phyloP scores from a whole-genome alignment of 2,888 invertebrate genomes.

The Ophion slaviceki region DNA sequence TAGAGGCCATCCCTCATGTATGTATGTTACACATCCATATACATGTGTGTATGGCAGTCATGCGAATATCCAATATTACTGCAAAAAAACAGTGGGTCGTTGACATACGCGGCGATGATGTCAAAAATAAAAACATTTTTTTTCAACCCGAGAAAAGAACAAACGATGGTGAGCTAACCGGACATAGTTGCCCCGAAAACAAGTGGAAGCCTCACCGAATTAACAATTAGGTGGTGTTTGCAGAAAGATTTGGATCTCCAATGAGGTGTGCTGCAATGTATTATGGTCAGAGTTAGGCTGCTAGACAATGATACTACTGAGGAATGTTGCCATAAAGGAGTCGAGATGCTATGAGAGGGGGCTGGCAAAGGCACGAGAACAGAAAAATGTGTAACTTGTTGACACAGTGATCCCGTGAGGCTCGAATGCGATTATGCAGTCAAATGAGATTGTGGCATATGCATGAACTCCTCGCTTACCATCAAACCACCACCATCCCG shows the following conservation, averaged over 20 bases:
- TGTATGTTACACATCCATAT: not conserved
- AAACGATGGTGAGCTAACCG: not conserved
- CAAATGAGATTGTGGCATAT: slow-evolving; percentile 84
- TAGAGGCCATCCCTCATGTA: not conserved
- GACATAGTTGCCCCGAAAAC: not conserved
- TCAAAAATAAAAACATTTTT: slow-evolving; percentile 11
- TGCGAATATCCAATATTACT: slow-evolving; percentile 23
- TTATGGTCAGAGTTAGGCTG: slow-evolving; percentile 27
- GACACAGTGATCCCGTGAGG: slow-evolving; percentile 80
- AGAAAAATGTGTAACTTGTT: slow-evolving; percentile 82
- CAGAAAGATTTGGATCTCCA: slow-evolving; percentile 35
- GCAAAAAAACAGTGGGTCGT: slow-evolving; percentile 10
- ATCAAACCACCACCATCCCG: slow-evolving; percentile 66
- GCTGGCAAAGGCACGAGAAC: slow-evolving; percentile 61
- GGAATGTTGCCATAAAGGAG: slow-evolving; percentile 43
- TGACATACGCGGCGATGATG: not conserved
- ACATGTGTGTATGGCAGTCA: not conserved
- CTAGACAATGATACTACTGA: slow-evolving; percentile 61
- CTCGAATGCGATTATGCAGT: slow-evolving; percentile 82
- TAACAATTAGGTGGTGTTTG: slow-evolving; percentile 47
- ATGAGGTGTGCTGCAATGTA: slow-evolving; percentile 33
- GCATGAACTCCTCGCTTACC: slow-evolving; percentile 77
- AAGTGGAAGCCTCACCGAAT: slow-evolving; percentile 37
- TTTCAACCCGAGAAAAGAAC: not conserved
- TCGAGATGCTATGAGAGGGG: slow-evolving; percentile 30